phyloP scores from a whole-genome alignment of 2,888 invertebrate species.

The Volucella zonaria region DNA sequence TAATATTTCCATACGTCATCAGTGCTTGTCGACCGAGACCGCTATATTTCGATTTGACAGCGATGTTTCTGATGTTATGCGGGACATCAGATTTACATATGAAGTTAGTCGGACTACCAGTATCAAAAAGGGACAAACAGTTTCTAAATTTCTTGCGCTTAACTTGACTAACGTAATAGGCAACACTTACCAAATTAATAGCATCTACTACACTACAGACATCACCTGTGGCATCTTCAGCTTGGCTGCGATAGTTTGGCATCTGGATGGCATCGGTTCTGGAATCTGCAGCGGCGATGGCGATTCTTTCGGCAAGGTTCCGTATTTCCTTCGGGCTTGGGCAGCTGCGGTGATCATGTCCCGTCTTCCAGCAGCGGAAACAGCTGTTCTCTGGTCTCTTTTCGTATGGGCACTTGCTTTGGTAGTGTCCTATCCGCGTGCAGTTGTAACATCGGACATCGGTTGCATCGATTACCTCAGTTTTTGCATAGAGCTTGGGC shows the following conservation, averaged over 20 bases:
- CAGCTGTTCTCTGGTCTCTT: slow-evolving; percentile 35
- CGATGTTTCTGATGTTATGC: not conserved
- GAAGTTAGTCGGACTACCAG: slow-evolving; percentile 41
- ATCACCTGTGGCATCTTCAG: no score
- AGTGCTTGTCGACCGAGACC: slow-evolving; percentile 8
- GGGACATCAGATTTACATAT: slow-evolving; percentile 25
- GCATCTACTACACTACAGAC: slow-evolving; percentile 14
- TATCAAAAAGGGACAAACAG: slow-evolving; percentile 41
- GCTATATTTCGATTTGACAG: slow-evolving; percentile 9
- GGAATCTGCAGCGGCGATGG: slow-evolving; percentile 28
- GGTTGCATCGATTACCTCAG: slow-evolving; percentile 16
- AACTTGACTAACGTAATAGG: slow-evolving; percentile 13
- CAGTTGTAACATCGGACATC: slow-evolving; percentile 42
- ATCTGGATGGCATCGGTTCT: not conserved
- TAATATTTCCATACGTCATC: slow-evolving; percentile 19
- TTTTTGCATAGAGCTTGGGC: not conserved
- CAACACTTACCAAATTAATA: slow-evolving; percentile 27
- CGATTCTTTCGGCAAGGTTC: not conserved
- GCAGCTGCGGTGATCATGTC: not conserved
- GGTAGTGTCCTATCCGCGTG: slow-evolving; percentile 31
- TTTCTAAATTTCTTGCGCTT: slow-evolving; percentile 22
- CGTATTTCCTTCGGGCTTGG: no score
- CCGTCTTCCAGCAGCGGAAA: not conserved
- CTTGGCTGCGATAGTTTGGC: no score
- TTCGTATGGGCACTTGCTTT: slow-evolving; percentile 28